Evolutionary conservation across 53 echinoderm and acorn worm genomes (phyloP), one percentile per base, ranked within the genome.

Genomic region (Astropecten irregularis): DNA sequence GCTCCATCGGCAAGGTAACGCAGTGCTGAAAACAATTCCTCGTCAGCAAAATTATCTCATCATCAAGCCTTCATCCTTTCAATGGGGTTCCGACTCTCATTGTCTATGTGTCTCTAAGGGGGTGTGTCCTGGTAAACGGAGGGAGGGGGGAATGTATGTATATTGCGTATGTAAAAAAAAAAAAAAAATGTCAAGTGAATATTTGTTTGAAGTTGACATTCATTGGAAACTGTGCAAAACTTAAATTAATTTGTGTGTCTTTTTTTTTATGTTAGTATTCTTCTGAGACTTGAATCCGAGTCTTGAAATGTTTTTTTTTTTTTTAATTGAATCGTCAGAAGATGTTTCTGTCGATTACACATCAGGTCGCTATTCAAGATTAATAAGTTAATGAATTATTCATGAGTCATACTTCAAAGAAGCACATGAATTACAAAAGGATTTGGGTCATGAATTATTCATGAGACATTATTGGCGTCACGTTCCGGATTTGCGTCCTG

Each of bases 11-110:
- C 7, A 93, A 93, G 71, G 86, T 86, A 37, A 93, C 93, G 9
- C 90, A 93, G 82, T 93, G 93, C 82, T 93, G 85, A 89, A 38
- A 42, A 42, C 11, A n/a, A n/a, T n/a, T n/a, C n/a, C n/a, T n/a
- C n/a, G n/a, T n/a, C n/a, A n/a, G n/a, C n/a, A n/a, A n/a, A n/a
- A n/a, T n/a, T n/a, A n/a, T n/a, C n/a, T n/a, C n/a, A n/a, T n/a
- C n/a, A n/a, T n/a, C n/a, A n/a, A n/a, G n/a, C n/a, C n/a, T n/a
- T n/a, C n/a, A n/a, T n/a, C n/a, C n/a, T n/a, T n/a, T n/a, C n/a
- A n/a, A n/a, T n/a, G n/a, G n/a, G n/a, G n/a, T n/a, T n/a, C n/a
- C n/a, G n/a, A n/a, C n/a, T n/a, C n/a, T n/a, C n/a, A n/a, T n/a
- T n/a, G n/a, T n/a, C 16, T 23, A 61, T 61, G 32, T 61, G 32